These are phyloP conservation scores for Lepidurus packardi DNA, from an alignment of 1,140 invertebrate species.

Conservation along the genomic window DNA sequence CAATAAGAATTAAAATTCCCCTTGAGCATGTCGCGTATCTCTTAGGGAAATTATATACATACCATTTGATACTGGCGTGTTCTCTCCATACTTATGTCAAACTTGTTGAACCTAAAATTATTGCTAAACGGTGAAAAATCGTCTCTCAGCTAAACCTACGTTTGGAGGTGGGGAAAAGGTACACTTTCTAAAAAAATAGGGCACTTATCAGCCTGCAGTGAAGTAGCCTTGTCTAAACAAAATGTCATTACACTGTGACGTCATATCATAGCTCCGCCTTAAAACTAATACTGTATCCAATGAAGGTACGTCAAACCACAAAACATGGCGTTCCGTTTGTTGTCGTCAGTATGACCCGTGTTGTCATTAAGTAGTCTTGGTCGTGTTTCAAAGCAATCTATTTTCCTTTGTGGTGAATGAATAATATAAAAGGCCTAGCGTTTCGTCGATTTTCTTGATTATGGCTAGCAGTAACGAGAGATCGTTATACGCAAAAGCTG, in stretches of 20 bases:
- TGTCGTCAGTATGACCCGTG: background rate
- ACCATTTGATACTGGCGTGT: slow-evolving; percentile 8
- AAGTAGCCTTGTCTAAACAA: background rate
- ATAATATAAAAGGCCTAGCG: background rate
- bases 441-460: background rate
- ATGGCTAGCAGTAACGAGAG: background rate
- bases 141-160: background rate
- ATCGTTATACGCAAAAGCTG: background rate
- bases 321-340: background rate
- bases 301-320: too few species aligned
- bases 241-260: slow-evolving; percentile 1
- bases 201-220: background rate
- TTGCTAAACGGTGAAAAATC: background rate
- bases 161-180: background rate
- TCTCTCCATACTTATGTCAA: background rate
- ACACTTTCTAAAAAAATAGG: background rate
- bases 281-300: background rate
- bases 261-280: background rate
- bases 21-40: too few species aligned
- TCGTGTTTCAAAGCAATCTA: too few species aligned
- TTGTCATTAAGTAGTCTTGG: too few species aligned
- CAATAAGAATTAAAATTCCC: too few species aligned
- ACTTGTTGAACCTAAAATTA: background rate
- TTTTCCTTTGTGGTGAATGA: background rate
- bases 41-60: background rate